These are phyloP conservation scores for Salpingus planirostris DNA, from an alignment of 2,888 invertebrate genomes.

Conservation along the genomic window DNA sequence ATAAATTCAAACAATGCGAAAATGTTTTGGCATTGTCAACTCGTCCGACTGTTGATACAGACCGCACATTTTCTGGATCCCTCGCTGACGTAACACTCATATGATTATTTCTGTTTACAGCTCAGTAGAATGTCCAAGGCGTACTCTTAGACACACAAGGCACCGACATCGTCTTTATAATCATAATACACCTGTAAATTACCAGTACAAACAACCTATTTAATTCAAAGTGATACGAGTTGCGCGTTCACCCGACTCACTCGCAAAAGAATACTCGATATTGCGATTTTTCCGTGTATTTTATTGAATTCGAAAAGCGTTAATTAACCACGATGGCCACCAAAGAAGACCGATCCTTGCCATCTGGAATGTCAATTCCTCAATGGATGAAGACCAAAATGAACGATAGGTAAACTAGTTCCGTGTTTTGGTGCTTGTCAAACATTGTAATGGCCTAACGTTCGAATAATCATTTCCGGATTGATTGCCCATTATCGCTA, in stretches of 20 bases:
- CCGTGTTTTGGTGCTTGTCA: neutral
- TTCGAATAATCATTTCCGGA: too few species aligned
- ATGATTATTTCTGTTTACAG: slow-evolving; percentile 24
- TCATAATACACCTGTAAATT: too few species aligned
- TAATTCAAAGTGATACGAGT: too few species aligned
- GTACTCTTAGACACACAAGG: slow-evolving; percentile 14
- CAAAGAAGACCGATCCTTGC: slow-evolving; percentile 48
- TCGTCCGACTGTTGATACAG: neutral
- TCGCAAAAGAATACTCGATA: too few species aligned
- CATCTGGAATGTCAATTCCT: slow-evolving; percentile 55
- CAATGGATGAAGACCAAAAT: slow-evolving; percentile 66
- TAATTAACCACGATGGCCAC: slow-evolving; percentile 31
- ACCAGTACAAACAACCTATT: too few species aligned
- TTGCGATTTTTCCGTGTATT: too few species aligned
- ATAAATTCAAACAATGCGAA: slow-evolving; percentile 7
- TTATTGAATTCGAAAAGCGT: too few species aligned
- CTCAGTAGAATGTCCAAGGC: slow-evolving; percentile 28
- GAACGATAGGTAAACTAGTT: slow-evolving; percentile 42
- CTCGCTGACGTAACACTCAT: slow-evolving; percentile 13
- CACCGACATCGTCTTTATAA: too few species aligned
- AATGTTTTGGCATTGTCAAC: slow-evolving; percentile 6
- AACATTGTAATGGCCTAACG: slow-evolving; percentile 2
- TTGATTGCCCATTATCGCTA: too few species aligned
- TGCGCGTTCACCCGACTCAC: too few species aligned
- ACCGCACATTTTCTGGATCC: neutral